A percentile compares a stretch with the other conserved stretches of the same genome.
Conservation (phyloP, 37 sponge, comb jelly and placozoan species). For the Lycopodina hypogea region DNA sequence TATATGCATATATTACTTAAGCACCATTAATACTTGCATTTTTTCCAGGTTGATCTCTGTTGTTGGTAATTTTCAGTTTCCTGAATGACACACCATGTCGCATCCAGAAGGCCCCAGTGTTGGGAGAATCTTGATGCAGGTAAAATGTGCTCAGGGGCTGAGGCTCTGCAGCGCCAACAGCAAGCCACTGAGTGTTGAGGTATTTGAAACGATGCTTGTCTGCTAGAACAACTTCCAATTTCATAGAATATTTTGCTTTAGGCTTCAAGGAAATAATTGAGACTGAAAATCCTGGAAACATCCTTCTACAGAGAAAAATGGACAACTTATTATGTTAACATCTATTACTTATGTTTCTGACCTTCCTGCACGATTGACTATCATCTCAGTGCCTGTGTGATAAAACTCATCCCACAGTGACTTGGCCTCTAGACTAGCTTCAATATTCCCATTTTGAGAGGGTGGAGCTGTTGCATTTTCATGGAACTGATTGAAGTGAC, state of each 20-base stretch:
- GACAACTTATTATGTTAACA: neutral
- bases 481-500: neutral
- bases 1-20: neutral
- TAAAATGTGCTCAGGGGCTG: constrained; percentile 63
- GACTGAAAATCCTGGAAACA: constrained; percentile 87
- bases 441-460: constrained; percentile 18
- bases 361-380: constrained; percentile 87
- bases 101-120: constrained; percentile 82
- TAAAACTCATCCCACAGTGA: constrained; percentile 83
- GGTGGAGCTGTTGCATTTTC: neutral
- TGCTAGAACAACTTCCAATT: constrained; percentile 82
- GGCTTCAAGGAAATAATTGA: constrained; percentile 77
- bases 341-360: too few relatives aligned
- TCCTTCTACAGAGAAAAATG: constrained; percentile 58
- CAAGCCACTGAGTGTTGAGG: constrained; percentile 79
- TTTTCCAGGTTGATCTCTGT: constrained; percentile 68
- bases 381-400: constrained; percentile 86
- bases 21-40: constrained; percentile 49
- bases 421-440: constrained; percentile 74
- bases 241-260: constrained; percentile 82
- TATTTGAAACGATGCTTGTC: constrained; percentile 90
- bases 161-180: constrained; percentile 75
- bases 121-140: constrained; percentile 77
- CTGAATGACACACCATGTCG: constrained; percentile 70
- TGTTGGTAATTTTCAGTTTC: constrained; percentile 83